Conservation (phyloP, 2,113 vertebrate species). For the Puma concolor region DNA sequence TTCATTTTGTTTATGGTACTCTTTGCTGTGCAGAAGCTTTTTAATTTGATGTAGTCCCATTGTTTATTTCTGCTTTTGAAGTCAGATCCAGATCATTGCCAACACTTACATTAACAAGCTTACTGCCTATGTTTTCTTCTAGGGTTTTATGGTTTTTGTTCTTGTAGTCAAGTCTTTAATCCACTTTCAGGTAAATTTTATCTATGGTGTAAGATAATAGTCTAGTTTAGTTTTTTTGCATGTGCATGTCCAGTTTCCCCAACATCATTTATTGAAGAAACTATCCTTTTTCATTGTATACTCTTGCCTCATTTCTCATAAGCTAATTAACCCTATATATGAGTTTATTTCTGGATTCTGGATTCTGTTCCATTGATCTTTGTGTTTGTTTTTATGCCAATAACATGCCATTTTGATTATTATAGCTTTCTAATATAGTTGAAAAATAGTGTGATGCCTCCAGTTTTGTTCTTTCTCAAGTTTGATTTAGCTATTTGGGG, state of each 20-base stretch:
- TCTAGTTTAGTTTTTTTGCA: neutral
- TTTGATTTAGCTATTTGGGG: neutral
- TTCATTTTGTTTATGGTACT: neutral
- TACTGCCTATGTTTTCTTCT: neutral
- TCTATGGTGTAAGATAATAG: neutral
- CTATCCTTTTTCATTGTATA: neutral
- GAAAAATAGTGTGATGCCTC: neutral
- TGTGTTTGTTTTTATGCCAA: neutral
- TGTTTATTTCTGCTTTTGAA: neutral
- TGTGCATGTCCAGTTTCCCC: neutral
- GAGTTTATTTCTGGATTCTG: neutral
- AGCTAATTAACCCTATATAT: neutral
- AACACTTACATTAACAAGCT: neutral
- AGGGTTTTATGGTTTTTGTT: neutral
- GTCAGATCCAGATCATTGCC: neutral
- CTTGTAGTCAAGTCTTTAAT: neutral
- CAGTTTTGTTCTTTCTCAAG: neutral
- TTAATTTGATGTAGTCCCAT: neutral
- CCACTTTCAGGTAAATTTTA: neutral
- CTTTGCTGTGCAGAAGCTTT: neutral
- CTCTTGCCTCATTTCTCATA: neutral
- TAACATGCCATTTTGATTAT: neutral
- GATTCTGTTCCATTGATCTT: neutral
- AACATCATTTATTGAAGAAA: neutral
- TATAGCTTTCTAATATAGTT: neutral